Percentiles rank a stretch among this genome's conserved stretches.
phyloP scores from a whole-genome alignment of 2,113 vertebrate species.

The Galbula dea region DNA sequence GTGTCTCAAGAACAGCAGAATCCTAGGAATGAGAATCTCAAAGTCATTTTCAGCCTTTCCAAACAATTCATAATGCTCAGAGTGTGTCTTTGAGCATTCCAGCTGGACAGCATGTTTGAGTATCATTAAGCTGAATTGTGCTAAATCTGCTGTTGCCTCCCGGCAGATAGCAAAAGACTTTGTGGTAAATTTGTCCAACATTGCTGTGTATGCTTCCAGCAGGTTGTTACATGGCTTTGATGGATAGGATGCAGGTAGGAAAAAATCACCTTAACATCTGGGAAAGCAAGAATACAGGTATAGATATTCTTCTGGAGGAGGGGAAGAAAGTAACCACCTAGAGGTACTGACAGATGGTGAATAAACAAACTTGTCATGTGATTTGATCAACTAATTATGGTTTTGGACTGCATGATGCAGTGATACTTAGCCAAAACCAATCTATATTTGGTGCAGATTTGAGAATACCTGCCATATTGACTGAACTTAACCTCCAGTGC shows the following conservation, averaged over 20 bases:
- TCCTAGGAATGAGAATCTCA: neutral
- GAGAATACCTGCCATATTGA: neutral
- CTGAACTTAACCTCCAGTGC: neutral
- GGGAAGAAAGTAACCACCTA: constrained; percentile 23
- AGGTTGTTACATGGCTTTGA: constrained; percentile 50
- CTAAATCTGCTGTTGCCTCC: neutral
- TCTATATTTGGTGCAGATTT: neutral
- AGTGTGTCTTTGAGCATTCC: constrained; percentile 16
- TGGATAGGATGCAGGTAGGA: constrained; percentile 21
- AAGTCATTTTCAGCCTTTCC: neutral
- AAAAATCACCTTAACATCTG: constrained; percentile 42
- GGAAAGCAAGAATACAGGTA: neutral
- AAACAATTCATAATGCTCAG: neutral
- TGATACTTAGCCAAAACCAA: neutral
- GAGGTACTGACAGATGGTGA: constrained; percentile 43
- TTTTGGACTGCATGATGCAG: neutral
- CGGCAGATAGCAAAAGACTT: neutral
- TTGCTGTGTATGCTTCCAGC: neutral
- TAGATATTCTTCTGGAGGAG: neutral
- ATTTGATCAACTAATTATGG: constrained; percentile 1
- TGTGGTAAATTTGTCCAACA: constrained; percentile 36
- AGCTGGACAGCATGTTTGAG: constrained; percentile 1
- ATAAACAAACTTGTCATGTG: constrained; percentile 25
- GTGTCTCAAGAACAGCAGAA: neutral
- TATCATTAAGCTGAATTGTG: constrained; percentile 10